A percentile compares a stretch with the other conserved stretches of the same genome.
phyloP scores from a whole-genome alignment of 2,888 invertebrate species.

The Lasioglossum marginatum region DNA sequence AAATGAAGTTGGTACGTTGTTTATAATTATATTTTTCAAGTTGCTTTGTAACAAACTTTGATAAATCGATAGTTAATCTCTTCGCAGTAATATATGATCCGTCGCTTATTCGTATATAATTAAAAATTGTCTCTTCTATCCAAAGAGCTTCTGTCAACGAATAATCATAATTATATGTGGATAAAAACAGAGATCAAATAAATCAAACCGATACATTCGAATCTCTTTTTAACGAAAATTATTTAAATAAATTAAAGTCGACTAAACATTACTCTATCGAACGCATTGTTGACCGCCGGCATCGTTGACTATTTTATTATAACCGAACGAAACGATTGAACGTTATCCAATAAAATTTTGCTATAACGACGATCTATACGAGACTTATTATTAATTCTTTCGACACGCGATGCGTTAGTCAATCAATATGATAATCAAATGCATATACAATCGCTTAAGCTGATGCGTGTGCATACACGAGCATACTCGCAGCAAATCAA shows the following conservation, averaged over 20 bases:
- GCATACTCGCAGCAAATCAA: neutral
- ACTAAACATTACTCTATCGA: neutral
- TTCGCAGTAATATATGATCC: slow-evolving; percentile 4
- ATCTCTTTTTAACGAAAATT: neutral
- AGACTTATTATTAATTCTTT: neutral
- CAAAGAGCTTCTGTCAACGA: neutral
- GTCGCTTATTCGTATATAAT: slow-evolving; percentile 2
- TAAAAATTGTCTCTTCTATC: neutral
- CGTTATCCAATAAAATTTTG: neutral
- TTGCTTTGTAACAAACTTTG: slow-evolving; percentile 3
- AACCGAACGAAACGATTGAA: neutral
- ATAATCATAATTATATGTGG: neutral
- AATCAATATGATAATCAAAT: neutral
- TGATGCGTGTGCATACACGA: neutral
- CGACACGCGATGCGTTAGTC: neutral
- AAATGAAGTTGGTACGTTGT: slow-evolving; percentile 4
- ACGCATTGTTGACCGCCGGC: neutral
- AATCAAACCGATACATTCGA: neutral
- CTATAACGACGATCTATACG: neutral
- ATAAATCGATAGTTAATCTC: slow-evolving; percentile 16
- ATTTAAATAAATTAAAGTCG: slow-evolving; percentile 17
- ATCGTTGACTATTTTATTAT: neutral
- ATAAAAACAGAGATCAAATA: neutral
- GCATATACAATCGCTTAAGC: neutral
- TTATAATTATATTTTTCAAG: slow-evolving; percentile 13